phyloP scores from a whole-genome alignment of 2,113 vertebrate genomes.

The Noctilio leporinus region DNA sequence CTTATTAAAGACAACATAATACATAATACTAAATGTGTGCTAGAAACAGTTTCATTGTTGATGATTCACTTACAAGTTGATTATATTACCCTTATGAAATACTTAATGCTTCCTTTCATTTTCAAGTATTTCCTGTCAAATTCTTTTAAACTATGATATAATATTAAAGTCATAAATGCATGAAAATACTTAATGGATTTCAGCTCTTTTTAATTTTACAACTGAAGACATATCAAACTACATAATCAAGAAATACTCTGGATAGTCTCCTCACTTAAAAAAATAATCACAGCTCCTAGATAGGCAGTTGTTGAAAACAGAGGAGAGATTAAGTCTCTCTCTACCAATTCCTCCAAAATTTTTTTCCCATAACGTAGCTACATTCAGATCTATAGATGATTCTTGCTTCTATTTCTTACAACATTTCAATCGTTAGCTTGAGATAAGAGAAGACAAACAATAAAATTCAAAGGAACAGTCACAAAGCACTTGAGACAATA shows the following conservation, averaged over 20 bases:
- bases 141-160: constrained; percentile 44
- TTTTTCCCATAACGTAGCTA: not conserved
- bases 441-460: not conserved
- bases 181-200: not conserved
- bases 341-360: not conserved
- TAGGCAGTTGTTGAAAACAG: not conserved
- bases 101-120: constrained; percentile 75
- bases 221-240: constrained; percentile 9
- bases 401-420: not conserved
- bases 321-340: not conserved
- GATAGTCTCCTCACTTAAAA: not conserved
- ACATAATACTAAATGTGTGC: constrained; percentile 75
- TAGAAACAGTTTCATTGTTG: constrained; percentile 78
- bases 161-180: not conserved
- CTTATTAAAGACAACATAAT: constrained; percentile 78
- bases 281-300: not conserved
- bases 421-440: not conserved
- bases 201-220: not conserved
- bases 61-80: constrained; percentile 78
- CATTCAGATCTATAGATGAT: not conserved
- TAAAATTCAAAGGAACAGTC: not conserved
- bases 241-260: not conserved
- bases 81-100: constrained; percentile 76
- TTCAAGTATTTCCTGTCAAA: constrained; percentile 67
- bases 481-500: not conserved